These are phyloP conservation scores for Cataglyphis livida DNA, from an alignment of 2,888 invertebrate species.

Conservation along the genomic window DNA sequence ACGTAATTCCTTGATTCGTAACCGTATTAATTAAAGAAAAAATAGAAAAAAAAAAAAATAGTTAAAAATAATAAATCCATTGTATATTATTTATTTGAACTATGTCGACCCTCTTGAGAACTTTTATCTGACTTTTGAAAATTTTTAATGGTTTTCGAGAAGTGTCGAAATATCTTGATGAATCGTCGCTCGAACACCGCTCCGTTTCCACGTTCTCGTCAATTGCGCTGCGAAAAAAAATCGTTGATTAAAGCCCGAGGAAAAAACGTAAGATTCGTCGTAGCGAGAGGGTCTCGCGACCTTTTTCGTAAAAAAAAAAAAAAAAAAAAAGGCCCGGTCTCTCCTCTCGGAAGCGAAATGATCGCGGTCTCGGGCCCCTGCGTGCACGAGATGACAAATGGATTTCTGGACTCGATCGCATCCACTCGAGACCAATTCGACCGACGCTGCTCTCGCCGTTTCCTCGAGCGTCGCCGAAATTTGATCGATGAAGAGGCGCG, in stretches of 20 bases:
- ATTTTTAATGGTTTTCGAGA: neutral
- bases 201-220: constrained; percentile 38
- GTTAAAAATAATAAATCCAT: neutral
- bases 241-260: constrained; percentile 72
- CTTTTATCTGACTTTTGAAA: neutral
- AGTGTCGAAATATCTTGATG: constrained; percentile 8
- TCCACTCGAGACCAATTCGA: constrained; percentile 62
- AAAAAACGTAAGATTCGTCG: constrained; percentile 26
- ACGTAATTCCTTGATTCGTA: neutral
- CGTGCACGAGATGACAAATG: constrained; percentile 81
- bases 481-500: constrained; percentile 83
- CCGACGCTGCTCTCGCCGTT: constrained; percentile 34
- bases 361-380: constrained; percentile 55
- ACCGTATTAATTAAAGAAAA: neutral
- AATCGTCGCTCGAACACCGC: neutral
- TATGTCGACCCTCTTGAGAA: neutral
- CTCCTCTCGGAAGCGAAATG: constrained; percentile 56
- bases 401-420: constrained; percentile 75
- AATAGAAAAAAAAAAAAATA: too few species aligned
- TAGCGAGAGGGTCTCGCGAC: constrained; percentile 46
- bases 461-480: constrained; percentile 61
- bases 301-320: constrained; percentile 32
- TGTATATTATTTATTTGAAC: neutral
- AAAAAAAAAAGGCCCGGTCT: constrained; percentile 24
- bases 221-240: constrained; percentile 52